phyloP scores from a whole-genome alignment of 2,888 invertebrate genomes.

The Ophioninae sp. region DNA sequence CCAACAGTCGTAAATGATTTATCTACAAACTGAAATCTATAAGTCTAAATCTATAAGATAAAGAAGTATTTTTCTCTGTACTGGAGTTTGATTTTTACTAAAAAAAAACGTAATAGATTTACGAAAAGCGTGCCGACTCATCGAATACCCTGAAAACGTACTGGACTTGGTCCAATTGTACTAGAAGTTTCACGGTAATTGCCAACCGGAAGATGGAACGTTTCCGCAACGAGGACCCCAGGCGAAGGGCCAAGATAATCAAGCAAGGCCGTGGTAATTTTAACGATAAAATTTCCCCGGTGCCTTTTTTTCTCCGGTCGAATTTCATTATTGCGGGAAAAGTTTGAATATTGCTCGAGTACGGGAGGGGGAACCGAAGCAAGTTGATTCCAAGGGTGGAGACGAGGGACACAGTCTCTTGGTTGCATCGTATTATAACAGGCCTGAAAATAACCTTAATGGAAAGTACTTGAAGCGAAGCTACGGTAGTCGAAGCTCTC shows the following conservation, averaged over 20 bases:
- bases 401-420: conserved; percentile 21
- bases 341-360: conserved; percentile 9
- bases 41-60: too few relatives aligned
- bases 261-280: neutral
- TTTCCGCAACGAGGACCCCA: neutral
- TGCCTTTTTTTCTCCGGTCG: neutral
- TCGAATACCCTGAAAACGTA: too few relatives aligned
- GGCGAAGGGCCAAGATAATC: conserved; percentile 1
- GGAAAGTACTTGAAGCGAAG: conserved; percentile 46
- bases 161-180: too few relatives aligned
- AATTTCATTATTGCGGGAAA: conserved; percentile 23
- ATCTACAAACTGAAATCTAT: too few relatives aligned
- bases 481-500: conserved; percentile 32
- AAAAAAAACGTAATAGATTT: too few relatives aligned
- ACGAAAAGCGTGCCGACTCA: too few relatives aligned
- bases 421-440: conserved; percentile 47
- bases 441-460: conserved; percentile 58
- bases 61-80: too few relatives aligned
- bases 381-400: conserved; percentile 38
- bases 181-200: neutral
- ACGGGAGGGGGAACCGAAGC: conserved; percentile 6
- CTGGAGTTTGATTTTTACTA: too few relatives aligned
- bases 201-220: neutral
- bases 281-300: neutral
- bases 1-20: too few relatives aligned